Percentiles rank a stretch among this genome's conserved stretches.
Evolutionary conservation across 2,797 vertebrate species (phyloP).

Genomic region (Notamacropus eugenii): DNA sequence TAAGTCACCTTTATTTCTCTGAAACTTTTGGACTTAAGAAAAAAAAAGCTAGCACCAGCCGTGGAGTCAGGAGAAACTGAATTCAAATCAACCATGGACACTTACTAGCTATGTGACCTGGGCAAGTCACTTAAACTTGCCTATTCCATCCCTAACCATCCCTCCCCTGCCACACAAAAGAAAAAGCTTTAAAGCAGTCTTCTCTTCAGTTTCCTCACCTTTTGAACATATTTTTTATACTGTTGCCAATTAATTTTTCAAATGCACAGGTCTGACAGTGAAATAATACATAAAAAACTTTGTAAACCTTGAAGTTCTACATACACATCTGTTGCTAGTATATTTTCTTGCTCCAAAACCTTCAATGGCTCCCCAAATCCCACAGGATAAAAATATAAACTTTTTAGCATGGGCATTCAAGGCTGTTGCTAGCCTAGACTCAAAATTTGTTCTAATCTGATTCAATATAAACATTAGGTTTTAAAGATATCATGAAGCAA

Average conservation of each 20-base stretch:
- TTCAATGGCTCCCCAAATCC: background rate
- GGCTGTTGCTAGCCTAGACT: background rate
- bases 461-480: background rate
- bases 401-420: background rate
- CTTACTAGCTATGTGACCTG: background rate
- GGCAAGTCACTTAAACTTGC: background rate
- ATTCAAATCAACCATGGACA: background rate
- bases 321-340: background rate
- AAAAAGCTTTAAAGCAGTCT: background rate
- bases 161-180: background rate
- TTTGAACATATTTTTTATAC: background rate
- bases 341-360: constrained; percentile 39
- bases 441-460: background rate
- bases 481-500: background rate
- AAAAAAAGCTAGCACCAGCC: background rate
- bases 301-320: background rate
- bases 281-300: background rate
- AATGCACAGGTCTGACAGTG: background rate
- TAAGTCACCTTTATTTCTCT: background rate
- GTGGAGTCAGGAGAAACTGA: background rate
- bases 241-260: background rate
- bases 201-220: background rate
- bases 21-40: background rate
- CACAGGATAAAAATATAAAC: constrained; percentile 20
- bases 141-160: background rate